Conservation (phyloP, 2,797 vertebrate species). For the Coluber constrictor region DNA sequence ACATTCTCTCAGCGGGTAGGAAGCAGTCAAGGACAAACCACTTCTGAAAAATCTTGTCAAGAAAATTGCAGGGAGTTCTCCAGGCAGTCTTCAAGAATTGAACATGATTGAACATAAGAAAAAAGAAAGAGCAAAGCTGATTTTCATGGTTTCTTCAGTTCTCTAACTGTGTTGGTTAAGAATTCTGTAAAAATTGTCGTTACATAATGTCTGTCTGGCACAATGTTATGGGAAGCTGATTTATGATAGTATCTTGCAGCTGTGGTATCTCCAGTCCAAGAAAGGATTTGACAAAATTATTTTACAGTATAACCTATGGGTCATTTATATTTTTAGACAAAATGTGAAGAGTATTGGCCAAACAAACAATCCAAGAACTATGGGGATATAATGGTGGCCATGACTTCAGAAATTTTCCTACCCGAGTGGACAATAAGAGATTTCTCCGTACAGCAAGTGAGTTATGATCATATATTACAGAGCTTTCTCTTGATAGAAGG, state of each 20-base stretch:
- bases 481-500: neutral
- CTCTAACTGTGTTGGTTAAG: neutral
- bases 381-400: constrained; percentile 79
- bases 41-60: neutral
- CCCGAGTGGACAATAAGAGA: constrained; percentile 95
- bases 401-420: constrained; percentile 79
- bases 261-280: neutral
- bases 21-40: neutral
- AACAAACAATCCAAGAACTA: constrained; percentile 73
- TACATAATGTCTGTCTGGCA: neutral
- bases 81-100: neutral
- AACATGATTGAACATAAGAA: neutral
- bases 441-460: constrained; percentile 87
- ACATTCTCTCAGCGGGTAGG: neutral
- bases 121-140: neutral
- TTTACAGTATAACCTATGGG: neutral
- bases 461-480: constrained; percentile 36
- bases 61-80: neutral
- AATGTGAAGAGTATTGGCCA: constrained; percentile 96
- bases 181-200: neutral
- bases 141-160: neutral
- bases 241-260: neutral
- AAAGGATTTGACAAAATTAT: neutral
- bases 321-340: constrained; percentile 68
- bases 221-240: neutral